These are phyloP conservation scores for Drusus annulatus DNA, from an alignment of 1,140 invertebrate genomes.

Conservation along the genomic window DNA sequence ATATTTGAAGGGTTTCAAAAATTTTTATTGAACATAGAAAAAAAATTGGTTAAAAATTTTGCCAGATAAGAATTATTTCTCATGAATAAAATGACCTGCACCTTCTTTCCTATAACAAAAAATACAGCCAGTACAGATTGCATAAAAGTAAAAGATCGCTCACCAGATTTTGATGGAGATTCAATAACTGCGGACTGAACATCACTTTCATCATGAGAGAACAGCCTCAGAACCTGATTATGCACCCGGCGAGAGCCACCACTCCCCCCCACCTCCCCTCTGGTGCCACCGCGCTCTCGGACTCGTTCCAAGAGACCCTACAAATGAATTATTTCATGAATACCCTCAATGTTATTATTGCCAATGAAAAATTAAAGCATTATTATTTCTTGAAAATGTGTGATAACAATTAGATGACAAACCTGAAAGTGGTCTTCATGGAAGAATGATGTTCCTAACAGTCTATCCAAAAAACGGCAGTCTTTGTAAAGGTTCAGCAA, in stretches of 20 bases:
- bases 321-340: not conserved
- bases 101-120: too few species aligned
- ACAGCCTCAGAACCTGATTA: slow-evolving; percentile 68
- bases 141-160: not conserved
- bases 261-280: slow-evolving; percentile 19
- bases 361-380: not conserved
- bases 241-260: slow-evolving; percentile 68
- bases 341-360: not conserved
- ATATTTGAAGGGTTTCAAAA: too few species aligned
- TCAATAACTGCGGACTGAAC: not conserved
- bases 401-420: slow-evolving; percentile 47
- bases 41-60: too few species aligned
- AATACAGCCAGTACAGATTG: not conserved
- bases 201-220: slow-evolving; percentile 60
- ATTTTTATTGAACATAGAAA: too few species aligned
- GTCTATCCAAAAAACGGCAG: slow-evolving; percentile 86
- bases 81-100: too few species aligned
- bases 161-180: not conserved
- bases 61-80: too few species aligned
- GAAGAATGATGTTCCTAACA: slow-evolving; percentile 90
- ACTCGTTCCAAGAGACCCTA: slow-evolving; percentile 69
- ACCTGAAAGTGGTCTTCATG: slow-evolving; percentile 83
- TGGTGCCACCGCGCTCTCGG: slow-evolving; percentile 64
- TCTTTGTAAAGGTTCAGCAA: slow-evolving; percentile 88
- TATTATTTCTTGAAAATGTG: not conserved